Percentiles rank a stretch among this genome's conserved stretches.
These are phyloP conservation scores for Crocidura indochinensis DNA, from an alignment of 2,797 vertebrate genomes.

Conservation along the genomic window DNA sequence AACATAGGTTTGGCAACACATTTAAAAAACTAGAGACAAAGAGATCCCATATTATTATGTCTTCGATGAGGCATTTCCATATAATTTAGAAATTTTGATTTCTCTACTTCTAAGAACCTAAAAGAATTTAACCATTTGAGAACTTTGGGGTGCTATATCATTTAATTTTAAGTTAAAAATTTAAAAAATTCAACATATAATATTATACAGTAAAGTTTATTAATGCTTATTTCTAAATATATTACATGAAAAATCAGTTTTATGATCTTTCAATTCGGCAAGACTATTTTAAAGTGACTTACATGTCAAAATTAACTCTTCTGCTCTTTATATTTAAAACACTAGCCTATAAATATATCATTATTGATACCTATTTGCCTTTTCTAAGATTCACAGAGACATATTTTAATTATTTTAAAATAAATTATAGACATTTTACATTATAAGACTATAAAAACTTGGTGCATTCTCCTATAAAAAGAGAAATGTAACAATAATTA, in stretches of 20 bases:
- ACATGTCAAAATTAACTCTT: not conserved
- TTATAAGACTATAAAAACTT: not conserved
- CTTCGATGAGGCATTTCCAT: not conserved
- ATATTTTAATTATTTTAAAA: not conserved
- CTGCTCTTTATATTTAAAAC: too few relatives aligned
- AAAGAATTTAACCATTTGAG: not conserved
- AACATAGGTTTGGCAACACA: too few relatives aligned
- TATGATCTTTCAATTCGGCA: too few relatives aligned
- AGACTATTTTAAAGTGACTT: too few relatives aligned
- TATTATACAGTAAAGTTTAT: not conserved
- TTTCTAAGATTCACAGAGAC: not conserved
- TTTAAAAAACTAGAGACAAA: not conserved
- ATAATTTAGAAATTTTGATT: not conserved
- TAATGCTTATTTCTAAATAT: conserved; percentile 2
- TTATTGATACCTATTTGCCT: not conserved
- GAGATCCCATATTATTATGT: not conserved
- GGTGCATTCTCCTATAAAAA: not conserved
- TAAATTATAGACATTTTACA: not conserved
- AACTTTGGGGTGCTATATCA: not conserved
- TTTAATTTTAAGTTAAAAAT: not conserved
- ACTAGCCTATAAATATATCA: not conserved
- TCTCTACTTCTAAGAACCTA: not conserved
- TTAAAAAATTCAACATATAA: not conserved
- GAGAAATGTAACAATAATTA: not conserved
- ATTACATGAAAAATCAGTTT: too few relatives aligned